These are phyloP conservation scores for Lasius fuliginosus DNA, from an alignment of 2,888 invertebrate genomes.

Conservation along the genomic window DNA sequence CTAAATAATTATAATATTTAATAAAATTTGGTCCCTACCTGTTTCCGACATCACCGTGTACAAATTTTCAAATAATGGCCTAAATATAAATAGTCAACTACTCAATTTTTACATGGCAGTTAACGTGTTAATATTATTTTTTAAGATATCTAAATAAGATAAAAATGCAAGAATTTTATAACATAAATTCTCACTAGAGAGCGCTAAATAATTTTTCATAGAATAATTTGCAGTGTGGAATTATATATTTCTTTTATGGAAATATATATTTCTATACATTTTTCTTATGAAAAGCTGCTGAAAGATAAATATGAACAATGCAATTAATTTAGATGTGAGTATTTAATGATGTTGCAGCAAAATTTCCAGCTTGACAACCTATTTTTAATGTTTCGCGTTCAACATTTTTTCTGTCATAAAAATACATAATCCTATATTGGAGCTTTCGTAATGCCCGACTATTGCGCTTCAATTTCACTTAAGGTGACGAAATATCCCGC, in stretches of 20 bases:
- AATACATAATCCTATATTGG: not conserved
- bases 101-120: too few species aligned
- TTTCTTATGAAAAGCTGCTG: not conserved
- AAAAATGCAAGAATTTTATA: not conserved
- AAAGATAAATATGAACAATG: not conserved
- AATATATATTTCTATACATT: not conserved
- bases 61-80: too few species aligned
- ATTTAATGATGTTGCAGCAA: not conserved
- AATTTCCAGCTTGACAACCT: not conserved
- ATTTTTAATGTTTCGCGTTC: not conserved
- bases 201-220: not conserved
- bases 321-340: not conserved
- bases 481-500: not conserved
- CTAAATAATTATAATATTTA: too few species aligned
- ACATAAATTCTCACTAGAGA: not conserved
- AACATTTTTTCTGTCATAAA: not conserved
- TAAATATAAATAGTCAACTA: too few species aligned
- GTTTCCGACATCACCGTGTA: too few species aligned
- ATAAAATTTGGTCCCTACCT: too few species aligned
- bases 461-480: not conserved
- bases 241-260: not conserved
- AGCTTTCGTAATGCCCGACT: not conserved
- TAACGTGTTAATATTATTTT: not conserved
- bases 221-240: not conserved
- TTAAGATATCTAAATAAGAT: not conserved